Conservation (phyloP, 2,888 invertebrate species). For the Acanthococcus lagerstroemiae region DNA sequence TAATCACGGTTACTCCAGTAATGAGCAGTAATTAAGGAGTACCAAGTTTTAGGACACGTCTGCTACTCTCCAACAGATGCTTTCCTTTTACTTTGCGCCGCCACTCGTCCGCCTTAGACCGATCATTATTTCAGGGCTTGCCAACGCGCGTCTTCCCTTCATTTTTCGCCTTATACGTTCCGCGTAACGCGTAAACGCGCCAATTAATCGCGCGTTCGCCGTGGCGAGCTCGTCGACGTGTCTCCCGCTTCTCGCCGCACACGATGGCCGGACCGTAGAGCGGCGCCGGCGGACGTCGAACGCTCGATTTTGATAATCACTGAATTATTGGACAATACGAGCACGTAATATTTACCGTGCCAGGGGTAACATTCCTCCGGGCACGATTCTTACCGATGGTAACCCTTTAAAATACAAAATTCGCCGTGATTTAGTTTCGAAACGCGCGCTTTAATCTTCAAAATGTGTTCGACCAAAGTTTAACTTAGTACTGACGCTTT, state of each 20-base stretch:
- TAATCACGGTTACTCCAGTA: constrained; percentile 29
- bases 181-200: neutral
- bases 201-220: no score
- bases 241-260: neutral
- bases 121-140: constrained; percentile 20
- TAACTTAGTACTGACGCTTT: constrained; percentile 21
- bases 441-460: constrained; percentile 22
- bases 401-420: constrained; percentile 3
- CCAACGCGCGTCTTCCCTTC: neutral
- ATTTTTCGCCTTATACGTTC: neutral
- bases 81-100: constrained; percentile 20
- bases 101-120: constrained; percentile 16
- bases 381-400: neutral
- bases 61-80: constrained; percentile 28
- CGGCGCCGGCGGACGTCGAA: neutral
- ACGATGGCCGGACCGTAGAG: neutral
- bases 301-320: neutral
- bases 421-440: constrained; percentile 22
- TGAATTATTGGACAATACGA: constrained; percentile 16
- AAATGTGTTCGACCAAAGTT: constrained; percentile 18
- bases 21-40: constrained; percentile 29
- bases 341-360: constrained; percentile 26
- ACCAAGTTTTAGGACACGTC: constrained; percentile 30
- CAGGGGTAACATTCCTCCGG: constrained; percentile 7
- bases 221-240: no score